phyloP scores from a whole-genome alignment of 2,888 invertebrate genomes.

The Crioceris asparagi region DNA sequence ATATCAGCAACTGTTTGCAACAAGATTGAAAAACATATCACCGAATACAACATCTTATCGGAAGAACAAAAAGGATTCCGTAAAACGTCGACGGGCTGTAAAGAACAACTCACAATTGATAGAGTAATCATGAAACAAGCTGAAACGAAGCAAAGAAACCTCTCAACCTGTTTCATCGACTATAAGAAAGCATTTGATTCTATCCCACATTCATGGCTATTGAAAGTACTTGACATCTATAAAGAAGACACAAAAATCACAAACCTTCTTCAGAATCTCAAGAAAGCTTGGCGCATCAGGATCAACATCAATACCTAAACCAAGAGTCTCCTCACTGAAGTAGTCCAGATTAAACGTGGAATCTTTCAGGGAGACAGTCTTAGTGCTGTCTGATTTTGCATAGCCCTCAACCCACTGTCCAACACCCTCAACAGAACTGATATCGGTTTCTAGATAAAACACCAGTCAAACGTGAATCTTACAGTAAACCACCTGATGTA shows the following conservation, averaged over 20 bases:
- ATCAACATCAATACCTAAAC: not conserved
- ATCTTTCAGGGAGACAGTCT: not conserved
- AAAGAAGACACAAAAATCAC: not conserved
- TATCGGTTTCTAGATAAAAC: not conserved
- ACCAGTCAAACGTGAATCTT: not conserved
- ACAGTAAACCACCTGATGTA: not conserved
- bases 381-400: not conserved
- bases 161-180: not conserved
- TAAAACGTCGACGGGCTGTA: constrained; percentile 2
- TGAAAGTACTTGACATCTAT: not conserved
- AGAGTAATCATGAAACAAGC: not conserved
- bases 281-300: not conserved
- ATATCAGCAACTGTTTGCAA: not conserved
- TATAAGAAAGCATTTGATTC: constrained; percentile 1
- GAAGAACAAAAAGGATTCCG: constrained; percentile 5
- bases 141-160: not conserved
- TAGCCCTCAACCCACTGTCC: too few species aligned
- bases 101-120: constrained; percentile 4
- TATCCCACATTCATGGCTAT: not conserved
- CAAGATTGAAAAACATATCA: constrained; percentile 1
- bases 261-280: not conserved
- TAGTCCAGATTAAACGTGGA: not conserved
- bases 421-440: too few species aligned
- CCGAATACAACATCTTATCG: not conserved
- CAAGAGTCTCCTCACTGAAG: not conserved